Conservation (phyloP, 2,797 vertebrate species). For the Alauda arvensis region DNA sequence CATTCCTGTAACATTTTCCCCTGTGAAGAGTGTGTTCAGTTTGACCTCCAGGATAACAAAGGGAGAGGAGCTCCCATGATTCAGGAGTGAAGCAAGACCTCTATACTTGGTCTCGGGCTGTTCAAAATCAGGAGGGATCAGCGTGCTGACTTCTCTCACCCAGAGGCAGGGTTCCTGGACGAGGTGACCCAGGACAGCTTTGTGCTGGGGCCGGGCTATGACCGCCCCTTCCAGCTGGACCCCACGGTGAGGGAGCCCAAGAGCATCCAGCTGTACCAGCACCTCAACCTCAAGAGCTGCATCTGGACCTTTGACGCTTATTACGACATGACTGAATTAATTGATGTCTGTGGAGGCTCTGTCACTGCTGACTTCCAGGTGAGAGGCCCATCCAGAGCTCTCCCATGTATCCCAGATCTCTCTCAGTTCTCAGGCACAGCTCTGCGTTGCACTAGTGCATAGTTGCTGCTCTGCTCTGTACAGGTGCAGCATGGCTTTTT, state of each 20-base stretch:
- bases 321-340: conserved; percentile 97
- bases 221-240: conserved; percentile 94
- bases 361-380: conserved; percentile 98
- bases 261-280: conserved; percentile 92
- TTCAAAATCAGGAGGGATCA: rapidly evolving
- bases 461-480: not conserved
- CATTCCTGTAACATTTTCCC: not conserved
- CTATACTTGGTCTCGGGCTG: not conserved
- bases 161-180: conserved; percentile 92
- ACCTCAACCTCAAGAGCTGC: conserved; percentile 97
- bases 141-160: not conserved
- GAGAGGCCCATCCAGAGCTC: not conserved
- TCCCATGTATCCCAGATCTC: rapidly evolving
- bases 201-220: conserved; percentile 87
- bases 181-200: conserved; percentile 82
- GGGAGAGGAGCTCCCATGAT: not conserved
- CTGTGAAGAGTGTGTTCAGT: not conserved
- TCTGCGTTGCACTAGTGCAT: rapidly evolving
- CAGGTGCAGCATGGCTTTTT: not conserved
- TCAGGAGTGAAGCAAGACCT: not conserved
- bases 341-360: conserved; percentile 92
- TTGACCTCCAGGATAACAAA: not conserved
- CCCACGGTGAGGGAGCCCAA: conserved; percentile 82
- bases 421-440: not conserved
- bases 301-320: conserved; percentile 97